A percentile compares a stretch with the other conserved stretches of the same genome.
Evolutionary conservation across 2,113 vertebrate genomes (phyloP).

Genomic region (Siphamia tubifer): DNA sequence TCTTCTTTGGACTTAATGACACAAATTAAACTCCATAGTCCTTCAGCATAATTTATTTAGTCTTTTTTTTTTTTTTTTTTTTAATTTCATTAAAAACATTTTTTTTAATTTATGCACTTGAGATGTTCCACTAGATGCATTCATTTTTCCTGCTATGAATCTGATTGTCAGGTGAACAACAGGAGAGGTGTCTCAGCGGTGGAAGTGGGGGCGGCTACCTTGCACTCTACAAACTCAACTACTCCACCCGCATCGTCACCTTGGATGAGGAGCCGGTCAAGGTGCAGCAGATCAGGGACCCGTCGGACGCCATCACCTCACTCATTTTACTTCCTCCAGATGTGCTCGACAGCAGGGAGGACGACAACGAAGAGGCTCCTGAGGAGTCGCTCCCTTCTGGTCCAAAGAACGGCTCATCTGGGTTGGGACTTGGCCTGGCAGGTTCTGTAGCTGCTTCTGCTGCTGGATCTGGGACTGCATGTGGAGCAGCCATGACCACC

Average conservation of each 20-base stretch:
- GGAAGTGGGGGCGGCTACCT: constrained; percentile 88
- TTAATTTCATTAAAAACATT: no score
- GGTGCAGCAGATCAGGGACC: constrained; percentile 96
- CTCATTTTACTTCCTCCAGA: constrained; percentile 95
- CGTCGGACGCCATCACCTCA: constrained; percentile 94
- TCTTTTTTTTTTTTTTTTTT: no score
- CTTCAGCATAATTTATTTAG: no score
- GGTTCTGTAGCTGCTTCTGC: constrained; percentile 11
- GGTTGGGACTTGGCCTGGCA: constrained; percentile 13
- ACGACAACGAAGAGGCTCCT: constrained; percentile 90
- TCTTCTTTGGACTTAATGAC: no score
- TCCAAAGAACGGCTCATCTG: constrained; percentile 80
- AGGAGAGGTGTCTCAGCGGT: constrained; percentile 59
- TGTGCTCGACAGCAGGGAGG: constrained; percentile 93
- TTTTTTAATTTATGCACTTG: no score
- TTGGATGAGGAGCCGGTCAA: constrained; percentile 95
- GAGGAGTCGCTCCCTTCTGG: constrained; percentile 85
- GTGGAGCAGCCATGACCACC: constrained; percentile 44
- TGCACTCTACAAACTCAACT: constrained; percentile 97
- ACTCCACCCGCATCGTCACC: constrained; percentile 95
- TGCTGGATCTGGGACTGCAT: constrained; percentile 41
- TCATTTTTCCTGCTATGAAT: no score
- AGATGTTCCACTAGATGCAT: no score
- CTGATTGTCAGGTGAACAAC: no score
- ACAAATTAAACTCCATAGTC: no score